Percentiles rank a stretch among this genome's conserved stretches.
These are phyloP conservation scores for Orchestia grillus DNA, from an alignment of 1,140 invertebrate genomes.

Conservation along the genomic window DNA sequence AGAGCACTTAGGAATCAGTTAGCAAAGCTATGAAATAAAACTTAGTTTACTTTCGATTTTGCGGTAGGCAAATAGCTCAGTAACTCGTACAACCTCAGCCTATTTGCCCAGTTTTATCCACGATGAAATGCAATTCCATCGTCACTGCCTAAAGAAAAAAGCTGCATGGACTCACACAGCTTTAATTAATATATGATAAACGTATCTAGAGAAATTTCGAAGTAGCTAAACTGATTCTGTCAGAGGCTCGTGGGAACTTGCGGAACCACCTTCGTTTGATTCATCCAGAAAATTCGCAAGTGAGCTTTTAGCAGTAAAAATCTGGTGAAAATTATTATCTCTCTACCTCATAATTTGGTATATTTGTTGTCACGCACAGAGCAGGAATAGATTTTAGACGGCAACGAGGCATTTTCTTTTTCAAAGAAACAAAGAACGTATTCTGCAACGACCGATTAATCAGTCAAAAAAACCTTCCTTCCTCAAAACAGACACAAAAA, in stretches of 20 bases:
- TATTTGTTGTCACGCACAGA: too few relatives aligned
- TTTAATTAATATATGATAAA: neutral
- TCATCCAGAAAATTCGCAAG: neutral
- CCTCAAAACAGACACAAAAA: neutral
- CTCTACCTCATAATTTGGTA: too few relatives aligned
- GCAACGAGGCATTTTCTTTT: neutral
- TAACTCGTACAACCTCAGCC: too few relatives aligned
- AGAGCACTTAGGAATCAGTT: too few relatives aligned
- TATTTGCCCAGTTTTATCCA: too few relatives aligned
- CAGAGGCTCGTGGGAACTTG: neutral
- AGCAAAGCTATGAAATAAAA: too few relatives aligned
- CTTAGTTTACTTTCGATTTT: too few relatives aligned
- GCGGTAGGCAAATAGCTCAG: too few relatives aligned
- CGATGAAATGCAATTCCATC: neutral
- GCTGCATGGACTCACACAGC: too few relatives aligned
- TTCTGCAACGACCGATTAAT: neutral
- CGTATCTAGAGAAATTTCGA: too few relatives aligned
- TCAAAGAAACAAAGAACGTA: neutral
- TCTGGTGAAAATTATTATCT: neutral
- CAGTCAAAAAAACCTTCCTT: neutral
- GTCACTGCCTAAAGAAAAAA: neutral
- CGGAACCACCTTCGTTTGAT: neutral
- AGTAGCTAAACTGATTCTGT: neutral
- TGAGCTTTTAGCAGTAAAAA: neutral
- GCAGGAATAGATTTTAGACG: neutral